Conservation (phyloP, 2,113 vertebrate genomes). For the Ictalurus punctatus region DNA sequence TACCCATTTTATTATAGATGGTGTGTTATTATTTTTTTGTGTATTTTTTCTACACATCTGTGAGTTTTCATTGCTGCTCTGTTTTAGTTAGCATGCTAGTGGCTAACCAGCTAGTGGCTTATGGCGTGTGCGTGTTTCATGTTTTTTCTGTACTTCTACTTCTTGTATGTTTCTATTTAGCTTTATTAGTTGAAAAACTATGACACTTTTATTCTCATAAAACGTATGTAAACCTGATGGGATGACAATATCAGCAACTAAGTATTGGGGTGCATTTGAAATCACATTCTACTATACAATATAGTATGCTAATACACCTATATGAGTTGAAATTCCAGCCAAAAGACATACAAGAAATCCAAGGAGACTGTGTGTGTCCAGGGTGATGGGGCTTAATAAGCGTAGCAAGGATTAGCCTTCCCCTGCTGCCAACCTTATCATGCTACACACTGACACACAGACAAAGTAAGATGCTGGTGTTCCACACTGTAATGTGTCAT, state of each 20-base stretch:
- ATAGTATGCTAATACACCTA: background rate
- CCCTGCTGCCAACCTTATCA: slow-evolving; percentile 28
- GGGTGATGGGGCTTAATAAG: slow-evolving; percentile 15
- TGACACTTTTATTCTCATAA: background rate
- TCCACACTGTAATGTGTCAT: background rate
- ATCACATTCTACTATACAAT: background rate
- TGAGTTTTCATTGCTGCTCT: background rate
- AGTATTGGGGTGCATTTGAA: background rate
- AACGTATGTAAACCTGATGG: background rate
- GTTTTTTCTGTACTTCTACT: background rate
- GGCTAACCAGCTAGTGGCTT: background rate
- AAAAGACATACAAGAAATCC: background rate
- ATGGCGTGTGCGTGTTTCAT: background rate
- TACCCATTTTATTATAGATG: too few species aligned
- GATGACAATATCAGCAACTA: background rate
- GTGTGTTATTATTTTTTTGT: background rate
- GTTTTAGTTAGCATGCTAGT: background rate
- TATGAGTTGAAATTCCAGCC: background rate
- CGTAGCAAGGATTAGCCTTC: slow-evolving; percentile 29
- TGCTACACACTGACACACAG: background rate
- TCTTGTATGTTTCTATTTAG: background rate
- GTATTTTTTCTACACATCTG: background rate
- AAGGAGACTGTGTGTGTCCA: background rate
- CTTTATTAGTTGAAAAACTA: background rate
- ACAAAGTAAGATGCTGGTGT: background rate